Base-by-base conservation (phyloP, 2,888 invertebrate genomes). In the Stegana nigrithorax region DNA sequence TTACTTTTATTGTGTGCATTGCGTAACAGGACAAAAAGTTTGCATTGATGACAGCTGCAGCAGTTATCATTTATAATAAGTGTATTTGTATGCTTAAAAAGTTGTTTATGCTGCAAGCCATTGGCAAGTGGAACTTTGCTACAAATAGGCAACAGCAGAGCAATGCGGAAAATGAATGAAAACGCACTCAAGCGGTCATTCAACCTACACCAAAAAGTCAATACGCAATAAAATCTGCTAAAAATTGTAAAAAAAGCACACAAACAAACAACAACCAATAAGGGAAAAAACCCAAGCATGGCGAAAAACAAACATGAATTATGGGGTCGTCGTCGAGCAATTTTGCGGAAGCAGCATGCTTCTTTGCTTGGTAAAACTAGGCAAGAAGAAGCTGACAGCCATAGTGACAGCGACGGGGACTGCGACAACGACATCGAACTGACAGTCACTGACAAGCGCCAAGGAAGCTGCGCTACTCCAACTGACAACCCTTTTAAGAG, bases 401-500 rank as follows among this genome's bases (percentile, higher is more conserved):
- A 17, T 19, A 12, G 10, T 25, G 19, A 10, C 6, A 55, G 23
- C 53, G 53, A 32, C 29, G 19, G 21, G 32, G 53, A 29, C 29
- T 19, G 32, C 29, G 51, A 17, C 14, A 36, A n/a, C n/a, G n/a
- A n/a, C n/a, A n/a, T n/a, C n/a, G n/a, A 36, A 8, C 36, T 10
- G 36, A 36, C 10, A 8, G 36, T 17, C 3, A 32, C 32, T 32
- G 10, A n/a, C 10, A 10, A 32, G 32, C 2, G 6, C 32, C 10
- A n/a, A 2, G 32, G 32, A 32, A 39, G 14, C n/a, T 39, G 39
- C 14, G 39, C 14, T 17, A 36, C 53, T 55, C 32, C n/a, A 19
- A 21, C 21, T 55, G 53, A 55, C 53, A 55, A 55, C 53, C 53
- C 53, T 55, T 55, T 39, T 36, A 32, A 55, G 44, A n/a, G n/a